phyloP scores from a whole-genome alignment of 2,113 vertebrate genomes.

The Oenanthe oenanthe region DNA sequence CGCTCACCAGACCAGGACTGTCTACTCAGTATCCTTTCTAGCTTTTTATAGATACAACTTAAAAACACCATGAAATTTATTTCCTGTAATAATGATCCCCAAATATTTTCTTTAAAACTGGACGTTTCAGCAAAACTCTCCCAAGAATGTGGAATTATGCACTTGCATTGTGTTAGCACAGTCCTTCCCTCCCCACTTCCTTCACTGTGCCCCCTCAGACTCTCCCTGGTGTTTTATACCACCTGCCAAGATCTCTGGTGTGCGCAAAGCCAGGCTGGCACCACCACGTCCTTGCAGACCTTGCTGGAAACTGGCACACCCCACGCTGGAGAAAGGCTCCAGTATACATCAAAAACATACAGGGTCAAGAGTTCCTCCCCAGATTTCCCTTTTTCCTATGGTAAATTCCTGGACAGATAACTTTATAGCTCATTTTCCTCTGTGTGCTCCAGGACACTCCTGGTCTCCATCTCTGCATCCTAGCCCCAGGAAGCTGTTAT shows the following conservation, averaged over 20 bases:
- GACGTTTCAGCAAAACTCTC: constrained; percentile 9
- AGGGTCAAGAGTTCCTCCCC: not conserved
- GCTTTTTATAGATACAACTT: constrained; percentile 72
- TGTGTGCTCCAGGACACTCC: not conserved
- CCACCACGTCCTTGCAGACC: fast-evolving
- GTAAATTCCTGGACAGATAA: not conserved
- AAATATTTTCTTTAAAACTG: constrained; percentile 70
- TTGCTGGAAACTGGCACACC: not conserved
- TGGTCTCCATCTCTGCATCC: not conserved
- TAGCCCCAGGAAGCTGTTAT: not conserved
- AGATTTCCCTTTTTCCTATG: not conserved
- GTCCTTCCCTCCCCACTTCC: not conserved
- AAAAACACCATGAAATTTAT: constrained; percentile 70
- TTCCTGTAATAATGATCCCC: constrained; percentile 67
- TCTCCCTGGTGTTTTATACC: not conserved
- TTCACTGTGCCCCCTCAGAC: not conserved
- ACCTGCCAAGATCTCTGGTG: not conserved
- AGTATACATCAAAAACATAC: fast-evolving
- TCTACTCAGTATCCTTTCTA: constrained; percentile 63
- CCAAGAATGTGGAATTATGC: not conserved
- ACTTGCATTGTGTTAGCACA: not conserved
- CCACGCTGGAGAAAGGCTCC: fast-evolving
- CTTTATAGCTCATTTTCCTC: not conserved
- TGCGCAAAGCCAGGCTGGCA: fast-evolving
- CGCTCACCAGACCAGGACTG: constrained; percentile 48